These are phyloP conservation scores for Ptiloglossa arizonensis DNA, from an alignment of 1,140 invertebrate species.

Conservation along the genomic window DNA sequence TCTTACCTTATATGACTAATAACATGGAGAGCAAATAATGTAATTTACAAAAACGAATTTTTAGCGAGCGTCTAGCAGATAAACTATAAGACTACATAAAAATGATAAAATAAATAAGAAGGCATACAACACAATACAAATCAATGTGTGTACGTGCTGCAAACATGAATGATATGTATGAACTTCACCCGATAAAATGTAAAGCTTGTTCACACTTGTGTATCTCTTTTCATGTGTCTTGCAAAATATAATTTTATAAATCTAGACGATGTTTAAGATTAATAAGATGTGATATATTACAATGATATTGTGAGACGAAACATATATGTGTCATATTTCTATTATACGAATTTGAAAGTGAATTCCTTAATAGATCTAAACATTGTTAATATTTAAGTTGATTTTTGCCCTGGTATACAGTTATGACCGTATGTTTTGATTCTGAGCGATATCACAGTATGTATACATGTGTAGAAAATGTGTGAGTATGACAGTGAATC, in stretches of 20 bases:
- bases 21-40: conserved; percentile 10
- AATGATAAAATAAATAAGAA: too few species aligned
- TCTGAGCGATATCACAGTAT: neutral
- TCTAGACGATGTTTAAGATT: conserved; percentile 14
- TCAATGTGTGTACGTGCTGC: conserved; percentile 1
- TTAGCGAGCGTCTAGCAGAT: neutral
- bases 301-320: neutral
- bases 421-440: neutral
- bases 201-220: conserved; percentile 22
- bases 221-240: conserved; percentile 28
- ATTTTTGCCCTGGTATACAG: conserved; percentile 3
- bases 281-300: conserved; percentile 21
- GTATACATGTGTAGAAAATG: neutral
- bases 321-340: conserved; percentile 2
- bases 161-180: conserved; percentile 4
- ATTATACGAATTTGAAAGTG: conserved; percentile 23
- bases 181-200: conserved; percentile 8
- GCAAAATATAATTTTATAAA: conserved; percentile 37
- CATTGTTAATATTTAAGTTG: conserved; percentile 22
- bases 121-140: conserved; percentile 6
- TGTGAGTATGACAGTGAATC: neutral
- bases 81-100: conserved; percentile 17
- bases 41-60: neutral
- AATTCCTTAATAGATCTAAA: conserved; percentile 23
- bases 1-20: neutral